Evolutionary conservation across 2,113 vertebrate species (phyloP), one percentile per base, ranked within the genome.

Genomic region (Sander vitreus): DNA sequence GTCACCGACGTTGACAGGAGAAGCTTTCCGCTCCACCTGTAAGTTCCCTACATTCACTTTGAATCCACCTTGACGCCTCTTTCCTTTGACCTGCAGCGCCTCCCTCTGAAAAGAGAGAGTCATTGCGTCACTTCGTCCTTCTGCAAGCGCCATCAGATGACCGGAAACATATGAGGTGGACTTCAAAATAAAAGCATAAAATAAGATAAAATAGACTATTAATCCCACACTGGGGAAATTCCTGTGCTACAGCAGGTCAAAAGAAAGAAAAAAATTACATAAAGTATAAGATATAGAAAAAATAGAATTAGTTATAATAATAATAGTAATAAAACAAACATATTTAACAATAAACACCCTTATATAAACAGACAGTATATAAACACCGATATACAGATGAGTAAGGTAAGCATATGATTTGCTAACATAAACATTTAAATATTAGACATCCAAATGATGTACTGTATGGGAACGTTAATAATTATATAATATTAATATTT

Each of bases 141-240:
- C 21, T 23, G 15, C 19, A 2, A 13, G 1, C 3, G 5, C 30
- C 14, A 1, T 66, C 25, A 63, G n/a, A 45, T 4, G 18, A 50
- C 21, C 69, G 63, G 74, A 78, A 78, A 33, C 6, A 0, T 0
- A 2, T 6, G 10, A 62, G 0, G 1, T 53, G 1, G 3, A 14
- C 58, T 69, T 78, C 64, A 74, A 70, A 80, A 76, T 75, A 72
- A 67, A 63, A 30, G 21, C n/a, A 48, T 0, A 18, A 27, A 27
- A 27, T 27, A 27, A 27, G 27, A 27, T 27, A 27, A 27, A 27
- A 27, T 27, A 27, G 27, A 27, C 2, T 27, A 27, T 27, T 27
- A 27, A 27, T 27, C 27, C 27, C 27, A 27, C 27, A 27, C 27
- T 27, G 27, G 27, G 27, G 27, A 27, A 27, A 27, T 27, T 27